Conservation (phyloP, 1,140 invertebrate genomes). For the Drosophila teissieri region DNA sequence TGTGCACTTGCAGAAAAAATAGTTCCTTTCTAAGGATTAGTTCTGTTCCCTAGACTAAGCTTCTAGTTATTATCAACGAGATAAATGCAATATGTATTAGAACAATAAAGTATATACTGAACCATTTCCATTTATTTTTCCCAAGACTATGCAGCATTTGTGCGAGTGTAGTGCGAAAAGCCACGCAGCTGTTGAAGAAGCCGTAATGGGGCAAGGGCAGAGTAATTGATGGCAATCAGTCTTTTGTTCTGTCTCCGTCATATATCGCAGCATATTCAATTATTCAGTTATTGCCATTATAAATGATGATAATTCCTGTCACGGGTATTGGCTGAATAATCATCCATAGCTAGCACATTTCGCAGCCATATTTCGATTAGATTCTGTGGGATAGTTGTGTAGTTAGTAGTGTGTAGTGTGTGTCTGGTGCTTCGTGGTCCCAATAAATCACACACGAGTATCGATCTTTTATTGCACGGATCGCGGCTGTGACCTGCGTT, state of each 20-base stretch:
- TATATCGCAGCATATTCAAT: conserved; percentile 43
- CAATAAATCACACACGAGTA: conserved; percentile 45
- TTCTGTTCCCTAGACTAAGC: too few relatives aligned
- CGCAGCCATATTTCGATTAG: conserved; percentile 17
- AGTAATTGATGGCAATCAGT: conserved; percentile 50
- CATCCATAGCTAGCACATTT: conserved; percentile 25
- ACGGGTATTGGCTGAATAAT: conserved; percentile 61
- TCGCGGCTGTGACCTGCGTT: not conserved
- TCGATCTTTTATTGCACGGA: not conserved
- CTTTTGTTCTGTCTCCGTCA: conserved; percentile 22
- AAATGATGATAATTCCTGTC: conserved; percentile 58
- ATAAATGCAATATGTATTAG: too few relatives aligned
- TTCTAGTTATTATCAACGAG: too few relatives aligned
- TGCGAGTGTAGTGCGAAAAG: conserved; percentile 23
- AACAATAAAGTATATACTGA: too few relatives aligned
- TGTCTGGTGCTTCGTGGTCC: not conserved
- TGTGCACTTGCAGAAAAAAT: not conserved
- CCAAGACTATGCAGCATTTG: not conserved
- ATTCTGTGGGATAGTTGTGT: not conserved
- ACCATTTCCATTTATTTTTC: too few relatives aligned
- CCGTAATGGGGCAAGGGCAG: conserved; percentile 34
- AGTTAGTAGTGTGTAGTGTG: too few relatives aligned
- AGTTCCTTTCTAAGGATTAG: too few relatives aligned
- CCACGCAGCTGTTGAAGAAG: conserved; percentile 38
- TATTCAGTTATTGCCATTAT: conserved; percentile 45